Percentiles rank a stretch among this genome's conserved stretches.
phyloP scores from a whole-genome alignment of 2,888 invertebrate genomes.

The Halictus quadricinctus region DNA sequence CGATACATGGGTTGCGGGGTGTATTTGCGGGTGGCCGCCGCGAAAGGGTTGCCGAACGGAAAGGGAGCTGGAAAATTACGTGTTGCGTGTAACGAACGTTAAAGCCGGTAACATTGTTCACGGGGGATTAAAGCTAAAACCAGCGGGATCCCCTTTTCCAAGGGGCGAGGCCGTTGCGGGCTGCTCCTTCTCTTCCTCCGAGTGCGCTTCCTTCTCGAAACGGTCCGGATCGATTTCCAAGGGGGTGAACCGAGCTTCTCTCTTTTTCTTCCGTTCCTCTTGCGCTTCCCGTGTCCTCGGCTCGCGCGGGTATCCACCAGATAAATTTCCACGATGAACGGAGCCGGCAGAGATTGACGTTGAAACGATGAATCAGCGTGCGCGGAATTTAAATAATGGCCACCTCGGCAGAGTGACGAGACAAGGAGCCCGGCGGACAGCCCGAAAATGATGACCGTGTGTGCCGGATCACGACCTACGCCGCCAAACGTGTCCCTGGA shows the following conservation, averaged over 20 bases:
- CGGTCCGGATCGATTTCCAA: constrained; percentile 51
- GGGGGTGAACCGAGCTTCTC: constrained; percentile 11
- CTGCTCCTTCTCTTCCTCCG: constrained; percentile 30
- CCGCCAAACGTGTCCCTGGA: constrained; percentile 28
- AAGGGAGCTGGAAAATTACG: constrained; percentile 70
- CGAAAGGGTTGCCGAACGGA: constrained; percentile 13
- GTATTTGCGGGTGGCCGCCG: constrained; percentile 9
- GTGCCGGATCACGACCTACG: constrained; percentile 26
- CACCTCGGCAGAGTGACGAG: constrained; percentile 40
- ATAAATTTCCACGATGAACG: constrained; percentile 53
- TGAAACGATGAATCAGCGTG: constrained; percentile 64
- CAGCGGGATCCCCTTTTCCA: constrained; percentile 68
- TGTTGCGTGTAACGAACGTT: constrained; percentile 75
- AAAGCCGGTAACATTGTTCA: constrained; percentile 75
- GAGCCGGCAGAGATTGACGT: constrained; percentile 56
- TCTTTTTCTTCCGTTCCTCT: background rate
- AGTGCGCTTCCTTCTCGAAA: constrained; percentile 31
- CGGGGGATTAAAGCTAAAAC: constrained; percentile 75
- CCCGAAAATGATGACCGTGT: constrained; percentile 37
- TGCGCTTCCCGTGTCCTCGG: constrained; percentile 8
- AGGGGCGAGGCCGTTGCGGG: constrained; percentile 52
- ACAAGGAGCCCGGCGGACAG: background rate
- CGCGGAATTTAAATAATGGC: constrained; percentile 62
- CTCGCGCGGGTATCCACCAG: background rate
- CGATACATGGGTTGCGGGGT: background rate